Evolutionary conservation across 2,888 invertebrate species (phyloP).

Genomic region (Ochlodes sylvanus): DNA sequence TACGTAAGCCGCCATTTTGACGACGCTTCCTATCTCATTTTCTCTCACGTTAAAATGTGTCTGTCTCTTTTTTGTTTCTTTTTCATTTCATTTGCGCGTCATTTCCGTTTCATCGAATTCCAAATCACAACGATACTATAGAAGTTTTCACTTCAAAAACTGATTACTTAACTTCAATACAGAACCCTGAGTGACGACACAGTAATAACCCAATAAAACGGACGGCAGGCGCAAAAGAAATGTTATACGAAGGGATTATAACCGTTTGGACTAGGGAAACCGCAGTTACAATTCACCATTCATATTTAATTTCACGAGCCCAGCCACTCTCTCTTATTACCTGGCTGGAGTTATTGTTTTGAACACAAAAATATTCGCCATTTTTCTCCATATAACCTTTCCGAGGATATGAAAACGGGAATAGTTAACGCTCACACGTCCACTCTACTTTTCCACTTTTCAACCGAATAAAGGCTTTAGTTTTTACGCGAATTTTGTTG

Average conservation of each 20-base stretch:
- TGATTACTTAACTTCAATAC: conserved; percentile 11
- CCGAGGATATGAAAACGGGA: conserved; percentile 4
- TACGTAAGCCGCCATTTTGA: too few relatives aligned
- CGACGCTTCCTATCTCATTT: too few relatives aligned
- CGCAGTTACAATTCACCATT: conserved; percentile 39
- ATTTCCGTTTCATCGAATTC: too few relatives aligned
- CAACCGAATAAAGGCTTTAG: background rate
- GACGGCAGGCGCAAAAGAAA: conserved; percentile 31
- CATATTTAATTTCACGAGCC: conserved; percentile 42
- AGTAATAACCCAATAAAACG: conserved; percentile 26
- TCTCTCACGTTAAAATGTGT: too few relatives aligned
- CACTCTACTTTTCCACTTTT: background rate
- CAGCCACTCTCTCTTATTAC: conserved; percentile 40
- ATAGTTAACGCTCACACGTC: conserved; percentile 1
- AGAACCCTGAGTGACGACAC: conserved; percentile 11
- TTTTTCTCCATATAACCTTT: conserved; percentile 8
- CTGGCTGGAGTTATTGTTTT: conserved; percentile 24
- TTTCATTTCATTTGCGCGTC: too few relatives aligned
- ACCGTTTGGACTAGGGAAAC: conserved; percentile 35
- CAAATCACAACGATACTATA: too few relatives aligned
- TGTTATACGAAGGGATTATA: conserved; percentile 36
- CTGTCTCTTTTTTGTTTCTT: too few relatives aligned
- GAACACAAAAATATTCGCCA: conserved; percentile 11
- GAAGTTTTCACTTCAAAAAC: too few relatives aligned
- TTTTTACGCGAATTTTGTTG: background rate